Evolutionary conservation across 2,113 vertebrate species (phyloP).

Genomic region (Nannospalax galili): DNA sequence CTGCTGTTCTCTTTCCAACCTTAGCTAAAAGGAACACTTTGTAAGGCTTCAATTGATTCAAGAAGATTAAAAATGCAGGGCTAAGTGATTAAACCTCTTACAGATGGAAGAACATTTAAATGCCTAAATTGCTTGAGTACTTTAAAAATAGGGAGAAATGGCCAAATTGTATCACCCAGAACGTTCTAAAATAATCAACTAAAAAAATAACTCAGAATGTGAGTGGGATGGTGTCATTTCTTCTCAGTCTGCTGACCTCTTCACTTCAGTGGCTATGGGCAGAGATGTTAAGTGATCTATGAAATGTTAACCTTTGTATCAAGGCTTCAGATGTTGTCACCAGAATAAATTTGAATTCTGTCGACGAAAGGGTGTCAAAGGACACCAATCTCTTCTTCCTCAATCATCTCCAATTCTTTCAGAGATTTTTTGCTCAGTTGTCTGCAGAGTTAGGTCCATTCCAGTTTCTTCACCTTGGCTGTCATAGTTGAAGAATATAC

Average conservation of each 20-base stretch:
- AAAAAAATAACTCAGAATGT: conserved; percentile 66
- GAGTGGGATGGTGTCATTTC: conserved; percentile 60
- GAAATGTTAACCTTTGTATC: conserved; percentile 73
- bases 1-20: conserved; percentile 65
- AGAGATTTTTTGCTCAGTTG: conserved; percentile 69
- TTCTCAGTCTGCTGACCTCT: conserved; percentile 66
- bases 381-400: conserved; percentile 64
- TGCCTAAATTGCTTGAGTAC: conserved; percentile 69
- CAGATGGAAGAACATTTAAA: conserved; percentile 75
- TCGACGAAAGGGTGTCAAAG: conserved; percentile 74
- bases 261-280: conserved; percentile 46
- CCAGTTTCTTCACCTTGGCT: conserved; percentile 48
- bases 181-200: conserved; percentile 77
- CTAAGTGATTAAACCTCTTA: conserved; percentile 78
- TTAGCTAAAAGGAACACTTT: conserved; percentile 73
- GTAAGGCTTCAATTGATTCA: conserved; percentile 71
- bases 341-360: conserved; percentile 56
- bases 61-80: conserved; percentile 70
- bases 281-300: conserved; percentile 69
- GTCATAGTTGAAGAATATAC: conserved; percentile 11
- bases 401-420: conserved; percentile 66
- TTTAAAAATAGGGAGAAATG: conserved; percentile 73
- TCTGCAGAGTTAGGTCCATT: conserved; percentile 57
- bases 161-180: conserved; percentile 68
- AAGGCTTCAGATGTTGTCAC: conserved; percentile 55